Evolutionary conservation across 2,888 invertebrate species (phyloP), one percentile per base, ranked within the genome.

Genomic region (Drosophila meridiana): DNA sequence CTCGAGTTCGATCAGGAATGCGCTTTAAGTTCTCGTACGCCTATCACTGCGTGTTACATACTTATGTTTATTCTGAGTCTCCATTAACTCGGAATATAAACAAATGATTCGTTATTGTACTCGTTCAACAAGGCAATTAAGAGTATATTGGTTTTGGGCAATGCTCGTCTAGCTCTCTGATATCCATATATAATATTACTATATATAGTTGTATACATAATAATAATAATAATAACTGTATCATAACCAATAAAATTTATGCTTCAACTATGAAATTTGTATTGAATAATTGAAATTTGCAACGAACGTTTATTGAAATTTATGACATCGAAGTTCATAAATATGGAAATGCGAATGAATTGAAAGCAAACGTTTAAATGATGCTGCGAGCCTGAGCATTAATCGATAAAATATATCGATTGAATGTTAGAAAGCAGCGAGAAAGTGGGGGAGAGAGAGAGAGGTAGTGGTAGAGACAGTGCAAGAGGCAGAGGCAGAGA

Each of bases 391-490:
- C 40, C 14, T 9, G 48, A 47, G 36, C 36, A 45, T 40, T 38
- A 53, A 63, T 71, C 76, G 65, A 75, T 75, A 75, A 59, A 55
- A 42, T 75, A 62, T 74, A 61, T 75, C 76, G 75, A 71, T 61
- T 48, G 42, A 9, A 7, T 42, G 42, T 64, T 69, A 45, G 63
- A 63, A 56, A 69, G 69, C 40, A 28, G 38, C 40, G 13, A 26
- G 26, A 4, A 42, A 14, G 26, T 14, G 55, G 52, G 45, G 32
- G 9, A 28, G 13, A 20, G 20, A 1, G 20, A n/a, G 2, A 8
- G 14, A 8, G 48, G 4, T 4, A 43, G 2, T 13, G 26, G 5
- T 6, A 42, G n/a, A 42, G 42, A n/a, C 20, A 36, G 55, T 52
- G 40, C 20, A 1, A 28, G 47, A 32, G 28, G 4, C 2, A 32